Conservation (phyloP, 2,797 vertebrate genomes). For the Manis pentadactyla region DNA sequence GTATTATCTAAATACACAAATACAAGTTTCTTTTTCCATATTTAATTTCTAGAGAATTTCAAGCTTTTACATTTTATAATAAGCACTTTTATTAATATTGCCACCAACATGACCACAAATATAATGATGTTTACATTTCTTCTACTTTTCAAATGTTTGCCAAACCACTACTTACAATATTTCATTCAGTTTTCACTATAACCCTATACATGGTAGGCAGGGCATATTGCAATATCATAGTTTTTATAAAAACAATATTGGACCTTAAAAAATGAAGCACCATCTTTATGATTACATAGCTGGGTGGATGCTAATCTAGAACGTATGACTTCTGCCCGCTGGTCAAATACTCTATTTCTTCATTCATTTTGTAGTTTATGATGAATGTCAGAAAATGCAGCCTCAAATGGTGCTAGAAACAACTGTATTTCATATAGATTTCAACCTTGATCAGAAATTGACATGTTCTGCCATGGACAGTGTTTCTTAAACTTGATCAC, state of each 20-base stretch:
- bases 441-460: background rate
- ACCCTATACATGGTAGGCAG: background rate
- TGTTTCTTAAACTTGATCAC: background rate
- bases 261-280: background rate
- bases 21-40: conserved; percentile 19
- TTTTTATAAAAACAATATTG: background rate
- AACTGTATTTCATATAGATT: background rate
- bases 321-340: background rate
- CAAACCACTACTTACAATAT: background rate
- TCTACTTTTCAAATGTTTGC: background rate
- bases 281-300: background rate
- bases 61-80: background rate
- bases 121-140: background rate
- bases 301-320: background rate
- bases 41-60: background rate
- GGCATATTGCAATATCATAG: background rate
- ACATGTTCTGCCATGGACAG: background rate
- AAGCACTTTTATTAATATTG: conserved; percentile 16
- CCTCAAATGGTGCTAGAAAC: background rate
- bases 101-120: background rate
- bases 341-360: background rate
- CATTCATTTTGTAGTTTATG: background rate
- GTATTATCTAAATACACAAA: background rate
- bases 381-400: background rate
- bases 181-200: background rate